Evolutionary conservation across 2,888 invertebrate genomes (phyloP), one percentile per base, ranked within the genome.

Genomic region (Hypselothyrea guttata): DNA sequence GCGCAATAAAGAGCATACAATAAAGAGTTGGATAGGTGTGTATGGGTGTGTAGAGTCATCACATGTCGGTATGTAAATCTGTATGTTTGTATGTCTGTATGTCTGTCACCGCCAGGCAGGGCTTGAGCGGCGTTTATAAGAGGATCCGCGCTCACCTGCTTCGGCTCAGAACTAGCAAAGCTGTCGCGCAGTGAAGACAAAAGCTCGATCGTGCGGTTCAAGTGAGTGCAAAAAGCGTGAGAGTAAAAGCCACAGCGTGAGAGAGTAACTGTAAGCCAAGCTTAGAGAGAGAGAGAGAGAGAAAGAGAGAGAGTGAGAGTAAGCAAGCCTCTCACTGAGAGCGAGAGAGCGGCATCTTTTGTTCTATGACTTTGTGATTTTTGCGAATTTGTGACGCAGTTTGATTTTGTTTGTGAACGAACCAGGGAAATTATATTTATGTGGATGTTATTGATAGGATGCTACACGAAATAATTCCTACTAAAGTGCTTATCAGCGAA

Each of bases 131-230:
- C 51, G 71, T 75, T 85, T 87, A 88, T 86, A 87, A 87, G 75
- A 79, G 76, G 87, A 78, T 51, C 74, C 58, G 69, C 15, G 46
- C 62, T 48, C 68, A 86, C 78, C 82, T 75, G 84, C 72, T 75
- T 64, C 49, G 71, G 71, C 72, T 86, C 86, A 88, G 84, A 86
- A 73, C 75, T 65, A 37, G 56, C 69, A 46, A 70, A 74, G 75
- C 62, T 67, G 65, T 45, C 74, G 75, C 54, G 55, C 69, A 66
- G 84, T 73, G 48, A 71, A 75, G 84, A 84, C 79, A 69, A 67
- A 7, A 42, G 37, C n/a, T 22, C 55, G 48, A 30, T 12, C 9
- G 42, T 52, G 35, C 48, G 56, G 49, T 53, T 13, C 46, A 47
- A 65, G 55, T 65, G 59, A 58, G 52, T 49, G 30, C 22, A 5